Evolutionary conservation across 2,113 vertebrate species (phyloP).

Genomic region (Uria lomvia): DNA sequence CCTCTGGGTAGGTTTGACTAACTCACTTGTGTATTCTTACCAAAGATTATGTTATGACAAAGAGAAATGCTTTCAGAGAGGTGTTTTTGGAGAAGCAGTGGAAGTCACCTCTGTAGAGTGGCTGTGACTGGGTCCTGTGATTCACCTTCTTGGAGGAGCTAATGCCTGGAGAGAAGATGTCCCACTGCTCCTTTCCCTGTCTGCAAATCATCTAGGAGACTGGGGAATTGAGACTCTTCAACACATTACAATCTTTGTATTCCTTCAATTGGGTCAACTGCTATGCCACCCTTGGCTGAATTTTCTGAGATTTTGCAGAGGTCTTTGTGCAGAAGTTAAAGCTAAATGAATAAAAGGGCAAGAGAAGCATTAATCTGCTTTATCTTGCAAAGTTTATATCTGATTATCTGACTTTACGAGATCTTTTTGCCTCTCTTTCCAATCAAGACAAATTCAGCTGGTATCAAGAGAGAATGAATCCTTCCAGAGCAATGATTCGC

Average conservation of each 20-base stretch:
- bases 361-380: background rate
- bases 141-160: background rate
- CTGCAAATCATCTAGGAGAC: background rate
- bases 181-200: background rate
- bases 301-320: background rate
- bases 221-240: background rate
- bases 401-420: background rate
- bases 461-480: background rate
- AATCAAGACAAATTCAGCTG: background rate
- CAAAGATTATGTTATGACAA: background rate
- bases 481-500: background rate
- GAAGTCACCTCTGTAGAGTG: background rate
- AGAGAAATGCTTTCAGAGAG: background rate
- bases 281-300: background rate
- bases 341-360: background rate
- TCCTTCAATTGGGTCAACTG: background rate
- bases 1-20: background rate
- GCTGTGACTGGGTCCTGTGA: background rate
- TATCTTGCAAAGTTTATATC: background rate
- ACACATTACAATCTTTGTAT: background rate
- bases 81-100: background rate
- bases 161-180: background rate
- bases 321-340: background rate
- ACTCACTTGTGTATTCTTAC: background rate
- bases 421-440: background rate